Percentiles rank a stretch among this genome's conserved stretches.
Evolutionary conservation across 1,140 invertebrate species (phyloP).

Genomic region (Calephelis virginiensis): DNA sequence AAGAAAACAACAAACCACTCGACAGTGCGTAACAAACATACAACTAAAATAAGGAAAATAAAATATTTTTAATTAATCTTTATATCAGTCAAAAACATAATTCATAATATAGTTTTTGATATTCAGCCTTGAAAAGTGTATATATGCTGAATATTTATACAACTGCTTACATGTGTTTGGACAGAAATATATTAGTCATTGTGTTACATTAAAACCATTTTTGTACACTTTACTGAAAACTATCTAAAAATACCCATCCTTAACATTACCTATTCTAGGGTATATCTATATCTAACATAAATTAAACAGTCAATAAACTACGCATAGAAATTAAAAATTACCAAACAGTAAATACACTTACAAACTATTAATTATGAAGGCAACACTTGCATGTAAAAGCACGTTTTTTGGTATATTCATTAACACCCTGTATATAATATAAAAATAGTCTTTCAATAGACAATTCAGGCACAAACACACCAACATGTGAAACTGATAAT

Average conservation of each 20-base stretch:
- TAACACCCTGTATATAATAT: slow-evolving; percentile 74
- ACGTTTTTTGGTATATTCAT: slow-evolving; percentile 72
- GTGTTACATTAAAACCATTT: slow-evolving; percentile 13
- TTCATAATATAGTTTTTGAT: not conserved
- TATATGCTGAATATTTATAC: not conserved
- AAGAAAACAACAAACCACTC: slow-evolving; percentile 65
- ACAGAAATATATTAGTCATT: slow-evolving; percentile 1
- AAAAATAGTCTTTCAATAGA: slow-evolving; percentile 61
- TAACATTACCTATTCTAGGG: slow-evolving; percentile 33
- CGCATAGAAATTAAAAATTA: slow-evolving; percentile 32
- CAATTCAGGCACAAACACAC: slow-evolving; percentile 61
- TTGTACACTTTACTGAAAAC: slow-evolving; percentile 32
- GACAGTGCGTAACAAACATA: slow-evolving; percentile 64
- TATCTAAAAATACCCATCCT: slow-evolving; percentile 39
- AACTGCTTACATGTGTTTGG: slow-evolving; percentile 5
- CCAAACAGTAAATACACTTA: slow-evolving; percentile 21
- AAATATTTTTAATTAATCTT: slow-evolving; percentile 6
- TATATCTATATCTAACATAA: slow-evolving; percentile 39
- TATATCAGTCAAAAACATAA: not conserved
- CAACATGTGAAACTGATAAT: slow-evolving; percentile 40
- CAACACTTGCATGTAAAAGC: slow-evolving; percentile 71
- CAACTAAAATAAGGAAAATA: slow-evolving; percentile 32
- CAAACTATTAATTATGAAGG: slow-evolving; percentile 53
- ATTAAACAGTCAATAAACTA: slow-evolving; percentile 53
- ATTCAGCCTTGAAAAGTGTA: slow-evolving; percentile 1